Evolutionary conservation across 1,140 invertebrate species (phyloP).

Genomic region (Leguminivora glycinivorella): DNA sequence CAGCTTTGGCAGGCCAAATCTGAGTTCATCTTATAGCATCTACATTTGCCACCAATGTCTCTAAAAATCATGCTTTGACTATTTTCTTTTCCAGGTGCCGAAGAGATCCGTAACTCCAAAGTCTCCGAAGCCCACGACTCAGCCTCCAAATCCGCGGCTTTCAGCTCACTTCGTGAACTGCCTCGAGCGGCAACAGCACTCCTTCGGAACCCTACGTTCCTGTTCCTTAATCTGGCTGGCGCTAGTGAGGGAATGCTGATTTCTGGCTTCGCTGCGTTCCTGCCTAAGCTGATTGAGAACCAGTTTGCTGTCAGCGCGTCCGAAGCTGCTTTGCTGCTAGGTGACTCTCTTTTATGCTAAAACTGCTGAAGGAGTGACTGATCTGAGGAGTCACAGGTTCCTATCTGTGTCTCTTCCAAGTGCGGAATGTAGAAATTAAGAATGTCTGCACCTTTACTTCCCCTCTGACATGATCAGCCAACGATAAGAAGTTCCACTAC

Average conservation of each 20-base stretch:
- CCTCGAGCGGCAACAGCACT: constrained; percentile 83
- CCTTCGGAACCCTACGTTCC: constrained; percentile 88
- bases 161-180: constrained; percentile 83
- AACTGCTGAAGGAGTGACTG: not conserved
- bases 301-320: constrained; percentile 89
- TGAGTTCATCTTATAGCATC: too few species aligned
- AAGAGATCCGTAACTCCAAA: constrained; percentile 83
- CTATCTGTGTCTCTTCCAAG: too few species aligned
- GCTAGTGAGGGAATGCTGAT: constrained; percentile 89
- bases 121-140: constrained; percentile 85
- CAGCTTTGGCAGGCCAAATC: too few species aligned
- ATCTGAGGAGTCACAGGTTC: too few species aligned
- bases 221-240: constrained; percentile 88
- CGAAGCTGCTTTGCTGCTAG: constrained; percentile 86
- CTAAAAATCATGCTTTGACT: not conserved
- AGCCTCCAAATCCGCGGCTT: constrained; percentile 75
- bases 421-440: too few species aligned
- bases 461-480: too few species aligned
- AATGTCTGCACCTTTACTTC: too few species aligned
- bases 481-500: too few species aligned
- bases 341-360: constrained; percentile 69
- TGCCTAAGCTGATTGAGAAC: constrained; percentile 91
- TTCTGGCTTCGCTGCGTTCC: constrained; percentile 89
- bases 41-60: too few species aligned
- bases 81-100: constrained; percentile 76